Evolutionary conservation across 2,888 invertebrate species (phyloP), one percentile per base, ranked within the genome.

Genomic region (Phrixothrix hirtus): DNA sequence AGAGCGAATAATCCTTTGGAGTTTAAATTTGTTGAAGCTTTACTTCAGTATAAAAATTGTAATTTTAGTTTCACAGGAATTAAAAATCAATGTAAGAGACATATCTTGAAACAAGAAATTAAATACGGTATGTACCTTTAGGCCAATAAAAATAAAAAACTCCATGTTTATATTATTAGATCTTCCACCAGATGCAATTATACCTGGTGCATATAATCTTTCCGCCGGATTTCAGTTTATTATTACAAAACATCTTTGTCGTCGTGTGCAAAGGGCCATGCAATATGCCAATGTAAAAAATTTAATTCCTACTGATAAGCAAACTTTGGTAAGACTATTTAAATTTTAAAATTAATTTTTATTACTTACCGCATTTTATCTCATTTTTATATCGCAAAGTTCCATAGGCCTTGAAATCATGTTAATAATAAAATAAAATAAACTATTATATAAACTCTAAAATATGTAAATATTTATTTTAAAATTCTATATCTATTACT

Each of bases 31-130:
- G 81, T 85, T 0, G 65, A 82, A 31, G 85, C 89, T 0, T 74
- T 94, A 72, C 67, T 79, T 1, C 79, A 73, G 56, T 77, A 83
- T 45, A 82, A 80, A 67, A 85, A 94, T 72, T 97, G 97, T 70
- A 88, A 92, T 75, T 97, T 97, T 71, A 95, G 94, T 75, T 92
- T 95, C 73, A 81, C 92, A 58, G 96, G 96, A 0, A 70, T 92
- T 1, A 88, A 88, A 70, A 86, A 84, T 70, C 81, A 79, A 42
- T 77, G 84, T 5, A 67, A 77, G 75, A 1, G 38, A 6, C 54
- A 60, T n/a, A 51, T 64, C 27, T 5, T 50, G 4, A 17, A 30
- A 16, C 56, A 61, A 38, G 64, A 64, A 47, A n/a, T n/a, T n/a
- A n/a, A n/a, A n/a, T n/a, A n/a, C n/a, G n/a, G n/a, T n/a, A n/a